A percentile compares a stretch with the other conserved stretches of the same genome.
Conservation (phyloP, 2,113 vertebrate genomes). For the Hippocampus abdominalis region DNA sequence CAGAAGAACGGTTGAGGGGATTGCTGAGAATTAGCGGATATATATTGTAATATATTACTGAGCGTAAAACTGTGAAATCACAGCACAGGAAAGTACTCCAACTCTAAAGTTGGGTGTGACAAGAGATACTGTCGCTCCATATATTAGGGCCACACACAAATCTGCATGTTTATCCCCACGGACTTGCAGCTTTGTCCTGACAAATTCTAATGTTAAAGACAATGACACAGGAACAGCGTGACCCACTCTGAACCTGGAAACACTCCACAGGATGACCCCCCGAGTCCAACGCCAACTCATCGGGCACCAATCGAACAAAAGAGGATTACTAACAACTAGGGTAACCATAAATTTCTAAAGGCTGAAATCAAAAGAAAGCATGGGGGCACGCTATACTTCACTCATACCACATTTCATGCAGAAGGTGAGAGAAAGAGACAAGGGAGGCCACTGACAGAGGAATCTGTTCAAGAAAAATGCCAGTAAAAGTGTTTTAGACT, state of each 20-base stretch:
- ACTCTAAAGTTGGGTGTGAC: neutral
- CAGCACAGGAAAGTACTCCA: neutral
- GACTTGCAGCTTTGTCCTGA: slow-evolving; percentile 56
- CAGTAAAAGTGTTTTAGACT: slow-evolving; percentile 1
- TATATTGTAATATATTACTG: neutral
- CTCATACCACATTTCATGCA: slow-evolving; percentile 18
- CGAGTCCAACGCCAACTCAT: slow-evolving; percentile 24
- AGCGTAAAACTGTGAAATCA: slow-evolving; percentile 7
- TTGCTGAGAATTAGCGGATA: neutral
- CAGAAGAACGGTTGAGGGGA: neutral
- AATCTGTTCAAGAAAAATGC: slow-evolving; percentile 9
- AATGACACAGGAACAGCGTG: slow-evolving; percentile 71
- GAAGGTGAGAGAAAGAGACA: neutral
- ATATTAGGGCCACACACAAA: slow-evolving; percentile 36
- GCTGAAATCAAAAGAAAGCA: slow-evolving; percentile 37
- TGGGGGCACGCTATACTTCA: slow-evolving; percentile 9
- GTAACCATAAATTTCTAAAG: slow-evolving; percentile 57
- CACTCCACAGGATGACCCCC: slow-evolving; percentile 61
- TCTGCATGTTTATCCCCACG: slow-evolving; percentile 45
- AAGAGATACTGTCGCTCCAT: slow-evolving; percentile 8
- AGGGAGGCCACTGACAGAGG: slow-evolving; percentile 1
- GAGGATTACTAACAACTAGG: slow-evolving; percentile 33
- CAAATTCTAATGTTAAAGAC: slow-evolving; percentile 58
- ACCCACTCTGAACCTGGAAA: slow-evolving; percentile 72
- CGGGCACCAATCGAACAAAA: slow-evolving; percentile 29